Evolutionary conservation across 2,888 invertebrate species (phyloP).

Genomic region (Amorpha juglandis): DNA sequence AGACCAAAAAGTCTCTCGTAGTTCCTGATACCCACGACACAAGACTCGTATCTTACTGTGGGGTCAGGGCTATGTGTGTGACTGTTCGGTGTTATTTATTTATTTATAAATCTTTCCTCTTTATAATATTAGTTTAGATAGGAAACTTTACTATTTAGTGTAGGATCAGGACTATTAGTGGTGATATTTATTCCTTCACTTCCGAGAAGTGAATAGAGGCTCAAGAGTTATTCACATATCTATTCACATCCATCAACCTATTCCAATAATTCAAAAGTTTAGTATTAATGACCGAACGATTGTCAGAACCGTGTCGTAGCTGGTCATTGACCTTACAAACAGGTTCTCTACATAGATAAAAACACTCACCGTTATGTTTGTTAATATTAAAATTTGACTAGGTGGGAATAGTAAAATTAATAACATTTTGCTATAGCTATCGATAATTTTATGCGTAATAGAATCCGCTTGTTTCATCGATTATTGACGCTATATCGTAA

Average conservation of each 20-base stretch:
- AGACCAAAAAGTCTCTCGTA: too few species aligned
- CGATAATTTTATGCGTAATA: background rate
- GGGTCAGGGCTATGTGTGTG: too few species aligned
- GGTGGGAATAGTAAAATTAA: slow-evolving; percentile 25
- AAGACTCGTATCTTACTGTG: too few species aligned
- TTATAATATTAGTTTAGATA: too few species aligned
- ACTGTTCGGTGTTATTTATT: too few species aligned
- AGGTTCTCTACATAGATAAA: slow-evolving; percentile 18
- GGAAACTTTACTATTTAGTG: too few species aligned
- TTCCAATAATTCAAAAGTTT: slow-evolving; percentile 11
- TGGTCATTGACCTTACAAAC: slow-evolving; percentile 60
- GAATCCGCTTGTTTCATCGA: background rate
- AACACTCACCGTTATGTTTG: slow-evolving; percentile 28
- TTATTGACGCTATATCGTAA: background rate
- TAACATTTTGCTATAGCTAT: slow-evolving; percentile 21
- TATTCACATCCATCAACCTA: background rate
- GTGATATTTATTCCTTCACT: too few species aligned
- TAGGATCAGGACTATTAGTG: too few species aligned
- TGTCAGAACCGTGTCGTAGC: slow-evolving; percentile 48
- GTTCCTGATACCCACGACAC: too few species aligned
- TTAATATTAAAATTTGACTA: slow-evolving; percentile 40
- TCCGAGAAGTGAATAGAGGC: too few species aligned
- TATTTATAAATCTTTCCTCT: too few species aligned
- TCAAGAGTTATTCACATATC: background rate
- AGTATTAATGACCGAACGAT: slow-evolving; percentile 19